These are phyloP conservation scores for Megalops cyprinoides DNA, from an alignment of 2,797 vertebrate species.

Conservation along the genomic window DNA sequence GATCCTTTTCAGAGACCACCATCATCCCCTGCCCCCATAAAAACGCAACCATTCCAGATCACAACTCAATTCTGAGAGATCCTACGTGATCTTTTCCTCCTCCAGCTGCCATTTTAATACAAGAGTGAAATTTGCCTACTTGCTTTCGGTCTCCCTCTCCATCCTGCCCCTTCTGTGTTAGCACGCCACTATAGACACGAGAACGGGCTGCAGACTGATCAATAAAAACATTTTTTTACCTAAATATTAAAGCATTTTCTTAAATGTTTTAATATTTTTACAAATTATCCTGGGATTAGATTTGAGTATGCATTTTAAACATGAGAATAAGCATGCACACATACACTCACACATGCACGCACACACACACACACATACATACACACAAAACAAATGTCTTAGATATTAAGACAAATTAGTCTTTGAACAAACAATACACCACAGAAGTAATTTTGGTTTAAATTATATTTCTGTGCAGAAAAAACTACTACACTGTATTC, in stretches of 20 bases:
- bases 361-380: neutral
- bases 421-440: neutral
- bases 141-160: conserved; percentile 51
- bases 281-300: neutral
- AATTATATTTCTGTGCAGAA: neutral
- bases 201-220: neutral
- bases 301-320: neutral
- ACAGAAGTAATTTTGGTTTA: neutral
- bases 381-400: neutral
- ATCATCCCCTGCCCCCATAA: neutral
- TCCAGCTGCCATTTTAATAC: neutral
- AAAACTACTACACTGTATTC: neutral
- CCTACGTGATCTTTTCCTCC: neutral
- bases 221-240: neutral
- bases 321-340: neutral
- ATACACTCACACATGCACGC: neutral
- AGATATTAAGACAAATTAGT: neutral
- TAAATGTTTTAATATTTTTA: neutral
- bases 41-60: neutral
- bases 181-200: neutral
- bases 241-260: neutral
- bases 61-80: neutral
- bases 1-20: conserved; percentile 7
- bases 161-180: conserved; percentile 16
- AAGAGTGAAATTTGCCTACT: conserved; percentile 32